A percentile compares a stretch with the other conserved stretches of the same genome.
phyloP scores from a whole-genome alignment of 1,140 invertebrate species.

The Brachionus asplanchnoidis region DNA sequence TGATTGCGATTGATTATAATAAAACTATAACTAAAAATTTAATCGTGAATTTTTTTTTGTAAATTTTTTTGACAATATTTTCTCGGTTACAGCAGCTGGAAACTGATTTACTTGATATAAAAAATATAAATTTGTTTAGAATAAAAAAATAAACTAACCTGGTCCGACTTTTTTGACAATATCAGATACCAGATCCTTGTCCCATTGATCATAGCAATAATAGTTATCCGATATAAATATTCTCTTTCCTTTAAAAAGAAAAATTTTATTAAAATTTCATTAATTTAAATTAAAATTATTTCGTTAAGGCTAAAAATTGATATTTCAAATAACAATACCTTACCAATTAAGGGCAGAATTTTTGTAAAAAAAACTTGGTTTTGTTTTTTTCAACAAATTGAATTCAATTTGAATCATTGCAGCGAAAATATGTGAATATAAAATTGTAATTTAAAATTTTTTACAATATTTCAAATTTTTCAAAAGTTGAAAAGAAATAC shows the following conservation, averaged over 20 bases:
- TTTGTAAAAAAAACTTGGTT: not conserved
- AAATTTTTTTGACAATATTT: not conserved
- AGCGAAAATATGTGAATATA: not conserved
- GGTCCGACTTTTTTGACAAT: conserved; percentile 25
- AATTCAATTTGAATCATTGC: not conserved
- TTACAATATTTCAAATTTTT: not conserved
- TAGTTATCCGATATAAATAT: conserved; percentile 22
- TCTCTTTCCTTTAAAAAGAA: not conserved
- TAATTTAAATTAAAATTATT: no score
- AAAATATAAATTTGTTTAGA: no score
- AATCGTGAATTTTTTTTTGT: no score
- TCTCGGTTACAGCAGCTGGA: no score
- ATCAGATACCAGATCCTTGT: conserved; percentile 30
- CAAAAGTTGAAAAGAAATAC: not conserved
- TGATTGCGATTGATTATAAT: no score
- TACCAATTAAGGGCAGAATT: not conserved
- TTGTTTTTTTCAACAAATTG: not conserved
- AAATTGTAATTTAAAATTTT: not conserved
- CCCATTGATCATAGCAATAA: conserved; percentile 21
- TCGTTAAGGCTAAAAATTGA: not conserved
- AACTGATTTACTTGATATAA: no score
- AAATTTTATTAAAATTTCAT: no score
- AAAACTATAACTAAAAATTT: no score
- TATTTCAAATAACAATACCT: not conserved
- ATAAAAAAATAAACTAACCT: not conserved